Evolutionary conservation across 2,113 vertebrate species (phyloP), one percentile per base, ranked within the genome.

Genomic region (Ascaphus truei): DNA sequence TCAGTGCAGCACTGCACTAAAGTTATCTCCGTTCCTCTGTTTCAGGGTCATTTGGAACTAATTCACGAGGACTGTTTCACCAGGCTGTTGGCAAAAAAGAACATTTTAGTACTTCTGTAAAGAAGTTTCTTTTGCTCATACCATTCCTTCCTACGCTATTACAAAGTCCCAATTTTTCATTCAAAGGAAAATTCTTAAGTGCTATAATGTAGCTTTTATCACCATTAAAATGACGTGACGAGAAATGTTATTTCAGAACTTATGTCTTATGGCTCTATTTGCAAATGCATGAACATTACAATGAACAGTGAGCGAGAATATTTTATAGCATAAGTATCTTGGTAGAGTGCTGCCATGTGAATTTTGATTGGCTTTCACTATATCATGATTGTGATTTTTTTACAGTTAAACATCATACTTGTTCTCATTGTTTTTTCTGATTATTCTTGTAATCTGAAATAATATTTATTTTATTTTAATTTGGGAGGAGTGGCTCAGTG

Each of bases 151-250:
- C 56, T 71, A 61, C 67, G 41, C 67, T 71, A 52, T 60, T 71
- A 45, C 52, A 52, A 51, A 31, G 47, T 30, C 37, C 34, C 7
- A 39, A 51, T 56, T 37, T 60, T 69, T 60, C 33, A 60, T 30
- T 52, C 56, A 58, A 41, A 61, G 47, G 16, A 39, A 58, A 41
- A 39, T 60, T 59, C 67, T 52, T 71, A 71, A 60, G 57, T 71
- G 57, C 67, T 41, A 25, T 71, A 71, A 71, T 71, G 47, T 30
- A 52, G 67, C 67, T 71, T 61, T 71, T 71, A 71, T 71, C 50
- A 36, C 34, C 67, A 71, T 71, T 71, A 71, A 69, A 60, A 52
- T 58, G 59, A 61, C 8, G 33, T 61, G 67, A 71, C 45, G 30
- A 61, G 57, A 59, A 59, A 59, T 50, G 55, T 69, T 37, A 59